A percentile compares a stretch with the other conserved stretches of the same genome.
These are phyloP conservation scores for Drosophila subsilvestris DNA, from an alignment of 2,888 invertebrate genomes.

Conservation along the genomic window DNA sequence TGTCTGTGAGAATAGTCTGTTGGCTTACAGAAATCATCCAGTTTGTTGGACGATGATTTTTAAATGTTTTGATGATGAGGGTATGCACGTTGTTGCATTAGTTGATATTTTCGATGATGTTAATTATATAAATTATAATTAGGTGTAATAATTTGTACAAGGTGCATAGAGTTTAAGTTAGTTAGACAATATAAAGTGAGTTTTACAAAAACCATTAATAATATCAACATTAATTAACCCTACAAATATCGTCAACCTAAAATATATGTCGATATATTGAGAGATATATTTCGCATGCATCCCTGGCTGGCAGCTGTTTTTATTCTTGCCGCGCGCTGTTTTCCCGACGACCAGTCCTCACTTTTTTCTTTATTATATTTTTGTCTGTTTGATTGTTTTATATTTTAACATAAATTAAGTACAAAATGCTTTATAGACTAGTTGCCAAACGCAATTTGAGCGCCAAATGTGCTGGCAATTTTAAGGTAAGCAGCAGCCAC, in stretches of 20 bases:
- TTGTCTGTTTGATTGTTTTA: slow-evolving; percentile 13
- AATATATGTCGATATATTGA: not conserved
- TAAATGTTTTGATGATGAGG: too few species aligned
- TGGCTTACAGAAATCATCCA: slow-evolving; percentile 99
- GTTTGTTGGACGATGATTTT: too few species aligned
- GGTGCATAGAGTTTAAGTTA: too few species aligned
- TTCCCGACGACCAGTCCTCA: too few species aligned
- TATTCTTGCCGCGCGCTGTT: not conserved
- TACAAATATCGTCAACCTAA: not conserved
- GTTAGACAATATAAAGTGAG: too few species aligned
- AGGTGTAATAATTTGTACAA: too few species aligned
- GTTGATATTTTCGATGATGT: too few species aligned
- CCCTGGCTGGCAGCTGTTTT: not conserved
- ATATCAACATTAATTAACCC: too few species aligned
- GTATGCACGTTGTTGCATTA: too few species aligned
- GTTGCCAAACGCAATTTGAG: slow-evolving; percentile 45
- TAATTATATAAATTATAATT: too few species aligned
- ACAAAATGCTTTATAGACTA: slow-evolving; percentile 60
- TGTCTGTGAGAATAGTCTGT: not conserved
- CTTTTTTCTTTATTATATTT: slow-evolving; percentile 17
- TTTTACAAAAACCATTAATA: too few species aligned
- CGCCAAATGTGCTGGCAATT: slow-evolving; percentile 44
- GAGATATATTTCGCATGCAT: not conserved
- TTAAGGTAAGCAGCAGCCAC: slow-evolving; percentile 68
- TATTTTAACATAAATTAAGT: slow-evolving; percentile 23